Base-by-base conservation (phyloP, 2,797 vertebrate genomes). In the Anas acuta region DNA sequence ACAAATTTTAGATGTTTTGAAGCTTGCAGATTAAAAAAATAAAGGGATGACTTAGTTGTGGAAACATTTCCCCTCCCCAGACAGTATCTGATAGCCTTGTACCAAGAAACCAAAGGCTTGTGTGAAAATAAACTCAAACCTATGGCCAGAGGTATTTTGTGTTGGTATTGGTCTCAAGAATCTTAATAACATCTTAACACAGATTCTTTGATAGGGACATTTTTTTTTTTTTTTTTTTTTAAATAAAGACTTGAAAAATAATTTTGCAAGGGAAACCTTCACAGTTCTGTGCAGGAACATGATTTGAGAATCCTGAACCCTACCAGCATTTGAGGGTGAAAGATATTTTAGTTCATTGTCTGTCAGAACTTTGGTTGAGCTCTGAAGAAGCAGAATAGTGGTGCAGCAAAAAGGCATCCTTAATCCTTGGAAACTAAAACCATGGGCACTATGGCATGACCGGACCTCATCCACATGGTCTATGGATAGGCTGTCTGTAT, bases 1-100 rank as follows among this genome's bases (percentile, higher is more conserved):
- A 80, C 45, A n/a, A 37, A 35, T 65, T 87, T 32, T 71, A 61
- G 8, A 33, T 92, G 83, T 89, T 96, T 95, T 96, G 90, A 96
- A 95, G 78, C 74, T 67, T 83, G 32, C 45, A 87, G 76, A 47
- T 88, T 87, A 49, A 91, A 92, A 91, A 74, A 84, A 66, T 56
- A 45, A 93, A 76, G 54, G 72, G 76, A 81, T 86, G 66, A 74
- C 39, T 85, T 93, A n/a, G 54, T 80, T 81, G 65, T 70, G 65
- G 81, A 45, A 72, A 56, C 69, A 56, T 54, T 41, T 21, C 69
- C 15, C 37, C 37, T 56, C 21, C 37, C 30, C 37, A 13, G 37
- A 18, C 11, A 9, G 13, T 70, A 39, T 62, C 89, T 85, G 84
- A 83, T 94, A 62, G 66, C 26, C 14, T 66, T 74, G 39, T 79